Evolutionary conservation across 2,797 vertebrate genomes (phyloP).

Genomic region (Myotis daubentonii): DNA sequence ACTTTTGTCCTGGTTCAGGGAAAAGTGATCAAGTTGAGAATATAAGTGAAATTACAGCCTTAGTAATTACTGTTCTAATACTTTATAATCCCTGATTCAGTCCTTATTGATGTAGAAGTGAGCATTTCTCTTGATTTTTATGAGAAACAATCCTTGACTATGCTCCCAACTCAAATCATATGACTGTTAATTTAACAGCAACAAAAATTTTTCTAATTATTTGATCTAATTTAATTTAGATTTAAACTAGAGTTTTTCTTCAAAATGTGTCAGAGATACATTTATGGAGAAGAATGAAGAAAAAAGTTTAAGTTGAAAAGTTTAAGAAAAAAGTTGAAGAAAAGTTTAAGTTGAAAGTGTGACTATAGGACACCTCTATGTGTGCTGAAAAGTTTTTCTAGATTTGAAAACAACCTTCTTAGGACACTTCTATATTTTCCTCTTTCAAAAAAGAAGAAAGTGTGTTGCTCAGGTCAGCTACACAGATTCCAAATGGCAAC

Average conservation of each 20-base stretch:
- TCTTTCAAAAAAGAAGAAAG: conserved; percentile 2
- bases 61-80: background rate
- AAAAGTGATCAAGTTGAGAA: background rate
- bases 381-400: background rate
- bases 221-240: background rate
- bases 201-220: background rate
- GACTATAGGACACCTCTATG: background rate
- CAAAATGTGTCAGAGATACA: background rate
- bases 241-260: background rate
- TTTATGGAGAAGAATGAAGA: background rate
- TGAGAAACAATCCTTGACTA: background rate
- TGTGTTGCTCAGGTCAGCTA: background rate
- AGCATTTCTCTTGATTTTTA: background rate
- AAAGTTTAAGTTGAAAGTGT: background rate
- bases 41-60: background rate
- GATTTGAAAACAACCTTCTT: conserved; percentile 28
- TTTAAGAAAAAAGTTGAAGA: too few species aligned
- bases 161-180: background rate
- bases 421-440: background rate
- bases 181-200: background rate
- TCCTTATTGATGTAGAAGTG: background rate
- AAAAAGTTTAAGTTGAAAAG: background rate
- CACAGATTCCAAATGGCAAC: background rate
- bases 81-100: background rate
- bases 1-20: background rate